Percentiles rank a stretch among this genome's conserved stretches.
Conservation (phyloP, 1,140 invertebrate genomes). For the Antheraea mylitta region DNA sequence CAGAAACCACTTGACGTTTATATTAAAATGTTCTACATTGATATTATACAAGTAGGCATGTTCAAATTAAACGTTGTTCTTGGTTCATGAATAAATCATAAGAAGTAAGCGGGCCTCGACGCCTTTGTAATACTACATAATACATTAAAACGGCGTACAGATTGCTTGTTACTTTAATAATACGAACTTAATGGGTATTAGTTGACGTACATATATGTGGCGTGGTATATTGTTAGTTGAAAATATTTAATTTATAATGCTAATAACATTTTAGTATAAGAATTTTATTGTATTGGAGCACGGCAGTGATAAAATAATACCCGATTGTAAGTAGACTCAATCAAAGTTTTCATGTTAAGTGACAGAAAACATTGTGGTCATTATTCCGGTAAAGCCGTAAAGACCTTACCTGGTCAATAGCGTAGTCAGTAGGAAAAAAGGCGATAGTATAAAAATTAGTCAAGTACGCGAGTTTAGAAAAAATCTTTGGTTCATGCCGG, state of each 20-base stretch:
- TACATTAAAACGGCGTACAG: conserved; percentile 76
- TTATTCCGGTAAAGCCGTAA: too few relatives aligned
- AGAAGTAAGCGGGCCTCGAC: conserved; percentile 65
- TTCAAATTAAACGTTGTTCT: conserved; percentile 71
- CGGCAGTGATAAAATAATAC: too few relatives aligned
- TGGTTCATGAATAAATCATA: conserved; percentile 76
- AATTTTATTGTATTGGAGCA: too few relatives aligned
- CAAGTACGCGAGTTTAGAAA: too few relatives aligned
- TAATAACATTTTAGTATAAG: too few relatives aligned
- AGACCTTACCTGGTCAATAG: too few relatives aligned
- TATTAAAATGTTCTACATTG: conserved; percentile 43
- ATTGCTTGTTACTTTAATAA: conserved; percentile 74
- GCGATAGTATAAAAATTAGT: too few relatives aligned
- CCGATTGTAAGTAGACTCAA: too few relatives aligned
- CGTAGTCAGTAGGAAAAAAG: too few relatives aligned
- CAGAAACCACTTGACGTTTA: conserved; percentile 62
- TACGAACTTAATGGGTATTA: conserved; percentile 40
- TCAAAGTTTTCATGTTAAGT: too few relatives aligned
- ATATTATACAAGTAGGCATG: conserved; percentile 57
- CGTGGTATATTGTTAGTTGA: not conserved
- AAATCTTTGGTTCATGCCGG: too few relatives aligned
- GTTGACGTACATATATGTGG: conserved; percentile 3
- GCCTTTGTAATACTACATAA: conserved; percentile 78
- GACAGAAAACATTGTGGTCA: too few relatives aligned
- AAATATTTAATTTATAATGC: not conserved